Evolutionary conservation across 2,797 vertebrate species (phyloP).

Genomic region (Pteronotus mesoamericanus): DNA sequence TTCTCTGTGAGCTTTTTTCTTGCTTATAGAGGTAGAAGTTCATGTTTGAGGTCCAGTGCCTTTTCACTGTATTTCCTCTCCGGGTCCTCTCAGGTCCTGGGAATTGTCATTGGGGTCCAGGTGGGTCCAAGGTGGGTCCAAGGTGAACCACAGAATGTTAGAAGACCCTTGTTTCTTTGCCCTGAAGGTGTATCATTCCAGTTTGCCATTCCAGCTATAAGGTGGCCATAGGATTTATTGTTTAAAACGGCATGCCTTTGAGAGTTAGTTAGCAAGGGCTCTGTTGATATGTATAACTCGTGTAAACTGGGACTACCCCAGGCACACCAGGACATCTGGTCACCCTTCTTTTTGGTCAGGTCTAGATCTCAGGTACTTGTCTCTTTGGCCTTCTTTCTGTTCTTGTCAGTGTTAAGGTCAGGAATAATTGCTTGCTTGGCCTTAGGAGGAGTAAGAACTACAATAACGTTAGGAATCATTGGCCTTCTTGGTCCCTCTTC

Average conservation of each 20-base stretch:
- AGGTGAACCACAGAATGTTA: neutral
- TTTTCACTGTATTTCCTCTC: neutral
- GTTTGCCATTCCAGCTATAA: neutral
- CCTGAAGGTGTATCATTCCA: neutral
- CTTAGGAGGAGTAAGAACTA: neutral
- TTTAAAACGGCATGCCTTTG: neutral
- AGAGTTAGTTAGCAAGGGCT: neutral
- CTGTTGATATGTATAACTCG: neutral
- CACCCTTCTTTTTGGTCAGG: neutral
- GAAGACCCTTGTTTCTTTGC: neutral
- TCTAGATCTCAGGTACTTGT: neutral
- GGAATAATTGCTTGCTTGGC: neutral
- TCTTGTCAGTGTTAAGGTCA: neutral
- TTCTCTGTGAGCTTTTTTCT: neutral
- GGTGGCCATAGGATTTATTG: neutral
- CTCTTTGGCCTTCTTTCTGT: neutral
- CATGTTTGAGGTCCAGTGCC: neutral
- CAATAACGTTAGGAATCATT: neutral
- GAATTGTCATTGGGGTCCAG: no score
- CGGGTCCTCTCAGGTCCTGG: no score
- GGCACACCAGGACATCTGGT: neutral
- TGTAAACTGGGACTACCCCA: neutral
- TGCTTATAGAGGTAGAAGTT: neutral
- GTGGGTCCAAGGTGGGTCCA: neutral
- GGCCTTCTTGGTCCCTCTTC: neutral